phyloP scores from a whole-genome alignment of 1,140 invertebrate genomes.

The Gyrodactylus bullatarudis region DNA sequence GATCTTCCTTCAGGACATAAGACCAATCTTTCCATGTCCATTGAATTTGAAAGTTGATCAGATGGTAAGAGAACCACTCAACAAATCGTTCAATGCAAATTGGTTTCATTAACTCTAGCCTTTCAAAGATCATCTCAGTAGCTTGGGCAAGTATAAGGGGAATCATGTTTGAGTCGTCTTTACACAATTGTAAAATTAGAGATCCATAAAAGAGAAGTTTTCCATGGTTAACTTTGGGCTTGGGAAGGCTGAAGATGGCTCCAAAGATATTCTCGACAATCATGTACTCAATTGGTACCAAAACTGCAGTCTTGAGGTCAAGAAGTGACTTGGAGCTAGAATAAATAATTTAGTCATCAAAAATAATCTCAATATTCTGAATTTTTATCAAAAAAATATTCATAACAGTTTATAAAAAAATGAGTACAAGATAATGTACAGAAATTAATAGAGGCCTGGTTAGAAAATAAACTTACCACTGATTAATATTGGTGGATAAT shows the following conservation, averaged over 20 bases:
- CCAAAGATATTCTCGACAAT: conserved; percentile 71
- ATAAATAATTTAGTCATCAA: too few species aligned
- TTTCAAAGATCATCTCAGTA: conserved; percentile 70
- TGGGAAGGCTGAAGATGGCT: conserved; percentile 63
- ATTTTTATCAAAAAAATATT: too few species aligned
- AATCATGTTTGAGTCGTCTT: conserved; percentile 70
- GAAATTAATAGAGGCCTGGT: too few species aligned
- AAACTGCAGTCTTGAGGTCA: conserved; percentile 57
- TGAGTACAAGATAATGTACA: too few species aligned
- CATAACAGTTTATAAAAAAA: too few species aligned
- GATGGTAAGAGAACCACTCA: conserved; percentile 85
- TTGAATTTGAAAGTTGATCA: conserved; percentile 91
- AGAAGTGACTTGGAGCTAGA: conserved; percentile 47
- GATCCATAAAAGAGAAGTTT: conserved; percentile 50
- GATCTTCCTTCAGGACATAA: conserved; percentile 26
- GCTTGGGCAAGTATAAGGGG: conserved; percentile 83
- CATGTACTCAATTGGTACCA: conserved; percentile 83
- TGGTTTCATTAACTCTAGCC: conserved; percentile 80
- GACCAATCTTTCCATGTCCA: conserved; percentile 57
- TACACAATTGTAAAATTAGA: conserved; percentile 76
- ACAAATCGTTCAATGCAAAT: conserved; percentile 76
- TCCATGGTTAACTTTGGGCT: conserved; percentile 39
- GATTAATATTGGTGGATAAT: not conserved
- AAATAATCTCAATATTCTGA: too few species aligned
- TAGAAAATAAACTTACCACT: not conserved